Percentiles rank a stretch among this genome's conserved stretches.
Evolutionary conservation across 2,888 invertebrate species (phyloP).

Genomic region (Calephelis perditalis): DNA sequence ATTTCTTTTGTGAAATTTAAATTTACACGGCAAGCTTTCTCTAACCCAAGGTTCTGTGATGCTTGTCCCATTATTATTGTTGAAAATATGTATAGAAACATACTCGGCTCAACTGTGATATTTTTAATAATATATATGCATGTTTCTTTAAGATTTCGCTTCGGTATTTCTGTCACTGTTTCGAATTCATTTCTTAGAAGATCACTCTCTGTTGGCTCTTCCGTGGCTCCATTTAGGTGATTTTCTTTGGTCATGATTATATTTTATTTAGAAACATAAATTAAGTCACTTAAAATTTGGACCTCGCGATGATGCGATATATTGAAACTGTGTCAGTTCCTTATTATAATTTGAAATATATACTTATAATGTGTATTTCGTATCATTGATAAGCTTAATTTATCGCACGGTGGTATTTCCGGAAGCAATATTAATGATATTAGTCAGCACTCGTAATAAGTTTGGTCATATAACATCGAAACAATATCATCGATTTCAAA

Average conservation of each 20-base stretch:
- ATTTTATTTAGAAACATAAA: neutral
- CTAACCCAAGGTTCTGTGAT: constrained; percentile 86
- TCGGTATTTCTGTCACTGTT: constrained; percentile 32
- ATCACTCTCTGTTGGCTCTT: neutral
- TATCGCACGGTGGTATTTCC: neutral
- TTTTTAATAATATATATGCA: constrained; percentile 69
- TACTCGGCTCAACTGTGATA: constrained; percentile 82
- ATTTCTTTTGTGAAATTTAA: constrained; percentile 82
- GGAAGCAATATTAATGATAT: neutral
- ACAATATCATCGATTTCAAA: too few relatives aligned
- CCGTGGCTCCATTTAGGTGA: neutral
- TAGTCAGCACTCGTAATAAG: neutral
- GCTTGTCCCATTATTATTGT: constrained; percentile 83
- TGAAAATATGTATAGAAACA: constrained; percentile 82
- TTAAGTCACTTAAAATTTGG: neutral
- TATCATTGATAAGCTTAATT: neutral
- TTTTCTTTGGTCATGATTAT: neutral
- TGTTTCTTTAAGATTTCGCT: constrained; percentile 62
- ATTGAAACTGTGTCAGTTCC: neutral
- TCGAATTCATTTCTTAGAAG: neutral
- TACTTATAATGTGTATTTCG: neutral
- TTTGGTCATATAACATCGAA: too few relatives aligned
- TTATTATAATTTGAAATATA: neutral
- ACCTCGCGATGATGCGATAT: neutral
- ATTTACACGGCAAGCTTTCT: constrained; percentile 72